Evolutionary conservation across 2,797 vertebrate species (phyloP).

Genomic region (Austrolebias charrua): DNA sequence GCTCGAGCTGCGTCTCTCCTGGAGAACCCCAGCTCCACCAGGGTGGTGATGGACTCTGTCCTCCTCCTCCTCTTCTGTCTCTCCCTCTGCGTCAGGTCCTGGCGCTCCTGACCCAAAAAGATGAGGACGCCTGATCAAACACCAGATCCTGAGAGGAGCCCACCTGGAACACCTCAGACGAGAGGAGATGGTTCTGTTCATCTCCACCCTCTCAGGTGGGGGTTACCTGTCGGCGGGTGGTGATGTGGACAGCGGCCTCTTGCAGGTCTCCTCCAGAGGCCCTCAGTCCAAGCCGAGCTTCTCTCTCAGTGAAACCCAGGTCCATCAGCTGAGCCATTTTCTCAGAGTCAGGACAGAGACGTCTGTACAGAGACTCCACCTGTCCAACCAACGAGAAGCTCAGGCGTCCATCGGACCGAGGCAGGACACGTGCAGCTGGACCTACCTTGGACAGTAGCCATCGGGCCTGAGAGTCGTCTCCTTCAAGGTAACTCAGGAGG

Average conservation of each 20-base stretch:
- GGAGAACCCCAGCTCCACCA: conserved; percentile 85
- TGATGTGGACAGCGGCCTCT: conserved; percentile 85
- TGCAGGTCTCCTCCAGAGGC: conserved; percentile 88
- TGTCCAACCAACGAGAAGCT: conserved; percentile 42
- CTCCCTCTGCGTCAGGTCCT: conserved; percentile 83
- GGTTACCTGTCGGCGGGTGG: conserved; percentile 85
- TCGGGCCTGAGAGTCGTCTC: conserved; percentile 81
- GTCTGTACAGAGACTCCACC: conserved; percentile 83
- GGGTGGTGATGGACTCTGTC: conserved; percentile 75
- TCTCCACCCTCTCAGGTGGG: background rate
- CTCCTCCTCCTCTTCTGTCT: conserved; percentile 78
- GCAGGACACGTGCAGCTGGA: background rate
- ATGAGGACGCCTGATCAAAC: no score
- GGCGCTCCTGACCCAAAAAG: conserved; percentile 80
- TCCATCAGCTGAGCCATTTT: conserved; percentile 82
- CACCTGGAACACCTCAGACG: background rate
- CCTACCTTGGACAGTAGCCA: conserved; percentile 81
- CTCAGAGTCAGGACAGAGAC: conserved; percentile 82
- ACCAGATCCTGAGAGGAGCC: background rate
- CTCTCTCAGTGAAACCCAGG: conserved; percentile 89
- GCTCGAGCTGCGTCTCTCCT: conserved; percentile 82
- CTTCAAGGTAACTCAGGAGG: conserved; percentile 86
- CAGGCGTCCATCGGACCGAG: background rate
- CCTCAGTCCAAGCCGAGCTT: conserved; percentile 89
- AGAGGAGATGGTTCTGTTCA: no score